Base-by-base conservation (phyloP, 2,797 vertebrate species). In the Crocodylus rhombifer region DNA sequence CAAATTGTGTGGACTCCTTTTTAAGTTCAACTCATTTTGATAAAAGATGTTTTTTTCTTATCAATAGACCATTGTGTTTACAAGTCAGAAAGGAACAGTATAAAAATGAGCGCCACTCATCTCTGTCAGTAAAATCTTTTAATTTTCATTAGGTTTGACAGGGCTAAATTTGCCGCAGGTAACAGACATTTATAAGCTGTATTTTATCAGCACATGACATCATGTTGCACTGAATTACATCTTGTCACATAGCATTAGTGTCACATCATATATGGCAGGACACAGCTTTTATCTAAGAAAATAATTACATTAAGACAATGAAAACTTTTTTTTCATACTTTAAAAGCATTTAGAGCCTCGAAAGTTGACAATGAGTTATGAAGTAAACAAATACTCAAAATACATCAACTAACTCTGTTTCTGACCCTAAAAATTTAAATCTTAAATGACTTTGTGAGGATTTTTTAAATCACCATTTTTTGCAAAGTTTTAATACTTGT, bases 91-190 rank as follows among this genome's bases (percentile, higher is more conserved):
- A 80, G 28, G 33, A 94, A 84, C 5, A 88, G 30, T 26, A 71
- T 80, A 87, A 93, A 95, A 92, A 77, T 82, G 97, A 92, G 23
- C 92, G 83, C 60, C 79, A 64, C 62, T 95, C 62, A 69, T 92
- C 74, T 83, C 14, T 90, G 84, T 85, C 88, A 91, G 67, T 28
- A 4, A 94, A 92, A 87, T 94, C 84, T 51, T 93, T 87, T 86
- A 82, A 84, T 94, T 96, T 95, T 95, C 63, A 96, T 96, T 91
- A 79, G 56, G 86, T 95, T 90, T 97, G 96, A 96, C 95, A 95
- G 65, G 77, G 71, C 28, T 91, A 91, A 89, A 73, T 82, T 95
- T 96, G 95, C 96, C 91, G 90, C 76, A 80, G 94, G 95, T 94
- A 95, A 94, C 61, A 78, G 21, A 77, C 65, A 93, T 95, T 94